These are phyloP conservation scores for Microcebus murinus DNA, from an alignment of 2,113 vertebrate species.

Conservation along the genomic window DNA sequence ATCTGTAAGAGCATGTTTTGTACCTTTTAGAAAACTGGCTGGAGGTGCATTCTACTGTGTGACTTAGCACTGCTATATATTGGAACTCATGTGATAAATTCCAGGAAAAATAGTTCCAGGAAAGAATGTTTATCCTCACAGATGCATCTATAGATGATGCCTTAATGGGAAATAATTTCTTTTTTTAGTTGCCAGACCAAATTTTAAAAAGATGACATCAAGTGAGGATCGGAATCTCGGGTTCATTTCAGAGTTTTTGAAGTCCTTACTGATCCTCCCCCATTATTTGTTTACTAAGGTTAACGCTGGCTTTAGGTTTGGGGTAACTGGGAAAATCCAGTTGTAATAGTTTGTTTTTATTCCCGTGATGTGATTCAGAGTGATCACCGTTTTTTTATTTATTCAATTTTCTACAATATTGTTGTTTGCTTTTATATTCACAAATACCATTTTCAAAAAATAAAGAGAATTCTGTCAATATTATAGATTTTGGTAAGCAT, in stretches of 20 bases:
- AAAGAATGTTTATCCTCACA: conserved; percentile 28
- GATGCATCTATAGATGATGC: neutral
- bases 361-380: neutral
- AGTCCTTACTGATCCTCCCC: neutral
- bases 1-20: neutral
- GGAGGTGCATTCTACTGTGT: neutral
- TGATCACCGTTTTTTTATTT: neutral
- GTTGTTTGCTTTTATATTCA: neutral
- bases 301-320: conserved; percentile 15
- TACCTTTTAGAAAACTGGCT: neutral
- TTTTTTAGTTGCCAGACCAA: neutral
- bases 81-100: neutral
- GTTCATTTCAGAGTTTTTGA: neutral
- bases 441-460: neutral
- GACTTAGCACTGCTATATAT: neutral
- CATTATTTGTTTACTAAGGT: neutral
- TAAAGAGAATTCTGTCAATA: neutral
- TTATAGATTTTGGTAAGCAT: neutral
- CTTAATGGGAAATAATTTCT: neutral
- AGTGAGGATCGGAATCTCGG: neutral
- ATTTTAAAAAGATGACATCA: conserved; percentile 15
- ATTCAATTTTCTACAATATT: neutral
- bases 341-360: conserved; percentile 22
- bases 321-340: neutral
- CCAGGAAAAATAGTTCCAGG: conserved; percentile 40